phyloP scores from a whole-genome alignment of 1,140 invertebrate genomes.

The Eueides isabella region DNA sequence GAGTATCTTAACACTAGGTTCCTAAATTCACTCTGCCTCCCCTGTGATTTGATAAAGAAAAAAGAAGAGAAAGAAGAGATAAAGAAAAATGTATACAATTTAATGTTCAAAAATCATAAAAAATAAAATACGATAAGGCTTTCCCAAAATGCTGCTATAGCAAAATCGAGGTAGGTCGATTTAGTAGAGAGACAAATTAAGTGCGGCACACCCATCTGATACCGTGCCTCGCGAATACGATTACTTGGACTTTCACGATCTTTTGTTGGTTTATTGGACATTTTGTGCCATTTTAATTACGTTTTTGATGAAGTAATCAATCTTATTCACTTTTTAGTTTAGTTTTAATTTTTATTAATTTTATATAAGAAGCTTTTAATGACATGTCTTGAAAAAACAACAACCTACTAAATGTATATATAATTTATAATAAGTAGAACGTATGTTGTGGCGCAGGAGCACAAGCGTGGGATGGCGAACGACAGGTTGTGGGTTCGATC shows the following conservation, averaged over 20 bases:
- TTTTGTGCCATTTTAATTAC: slow-evolving; percentile 1
- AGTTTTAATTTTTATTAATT: neutral
- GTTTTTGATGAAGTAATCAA: slow-evolving; percentile 12
- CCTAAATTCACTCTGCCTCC: too few relatives aligned
- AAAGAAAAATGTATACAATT: neutral
- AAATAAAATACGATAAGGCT: neutral
- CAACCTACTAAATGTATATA: too few relatives aligned
- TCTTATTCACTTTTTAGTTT: neutral
- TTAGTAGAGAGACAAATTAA: neutral
- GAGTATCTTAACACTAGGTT: too few relatives aligned
- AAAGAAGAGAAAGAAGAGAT: too few relatives aligned
- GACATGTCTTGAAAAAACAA: too few relatives aligned
- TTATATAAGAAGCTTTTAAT: too few relatives aligned
- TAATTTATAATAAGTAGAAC: too few relatives aligned
- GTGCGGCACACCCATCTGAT: neutral
- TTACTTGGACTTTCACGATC: slow-evolving; percentile 7
- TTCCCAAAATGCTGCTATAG: neutral
- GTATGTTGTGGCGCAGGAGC: too few relatives aligned
- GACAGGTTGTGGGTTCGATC: too few relatives aligned
- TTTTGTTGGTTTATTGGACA: slow-evolving; percentile 11
- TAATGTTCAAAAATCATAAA: neutral
- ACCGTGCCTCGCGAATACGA: neutral
- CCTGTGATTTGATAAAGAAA: too few relatives aligned
- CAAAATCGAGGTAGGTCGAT: neutral
- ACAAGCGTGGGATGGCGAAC: too few relatives aligned